A percentile compares a stretch with the other conserved stretches of the same genome.
These are phyloP conservation scores for Cavia porcellus DNA, from an alignment of 2,113 vertebrate species.

Conservation along the genomic window DNA sequence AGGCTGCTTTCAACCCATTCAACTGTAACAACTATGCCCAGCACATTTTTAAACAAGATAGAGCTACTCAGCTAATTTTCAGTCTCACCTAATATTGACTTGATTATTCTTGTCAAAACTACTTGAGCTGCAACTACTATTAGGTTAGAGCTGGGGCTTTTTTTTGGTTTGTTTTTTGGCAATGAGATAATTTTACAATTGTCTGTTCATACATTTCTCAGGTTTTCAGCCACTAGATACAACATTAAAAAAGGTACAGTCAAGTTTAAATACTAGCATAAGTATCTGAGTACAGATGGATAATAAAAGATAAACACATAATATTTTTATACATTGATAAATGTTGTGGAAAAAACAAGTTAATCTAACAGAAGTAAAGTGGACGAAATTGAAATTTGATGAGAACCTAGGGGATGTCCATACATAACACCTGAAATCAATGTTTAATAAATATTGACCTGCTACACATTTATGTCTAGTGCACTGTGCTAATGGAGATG, in stretches of 20 bases:
- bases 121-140: neutral
- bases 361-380: neutral
- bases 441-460: neutral
- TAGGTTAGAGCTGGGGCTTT: neutral
- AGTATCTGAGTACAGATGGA: neutral
- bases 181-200: neutral
- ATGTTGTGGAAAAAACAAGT: neutral
- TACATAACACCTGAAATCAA: neutral
- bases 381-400: neutral
- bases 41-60: neutral
- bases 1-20: neutral
- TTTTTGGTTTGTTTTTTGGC: neutral
- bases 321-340: neutral
- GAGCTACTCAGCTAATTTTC: neutral
- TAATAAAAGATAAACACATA: neutral
- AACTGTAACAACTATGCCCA: neutral
- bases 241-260: neutral
- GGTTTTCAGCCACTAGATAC: neutral
- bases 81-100: neutral
- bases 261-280: neutral
- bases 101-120: constrained; percentile 23
- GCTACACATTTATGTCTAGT: neutral
- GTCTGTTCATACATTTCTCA: neutral
- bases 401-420: neutral
- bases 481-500: neutral